Evolutionary conservation across 2,797 vertebrate species (phyloP).

Genomic region (Threskiornis aethiopicus): DNA sequence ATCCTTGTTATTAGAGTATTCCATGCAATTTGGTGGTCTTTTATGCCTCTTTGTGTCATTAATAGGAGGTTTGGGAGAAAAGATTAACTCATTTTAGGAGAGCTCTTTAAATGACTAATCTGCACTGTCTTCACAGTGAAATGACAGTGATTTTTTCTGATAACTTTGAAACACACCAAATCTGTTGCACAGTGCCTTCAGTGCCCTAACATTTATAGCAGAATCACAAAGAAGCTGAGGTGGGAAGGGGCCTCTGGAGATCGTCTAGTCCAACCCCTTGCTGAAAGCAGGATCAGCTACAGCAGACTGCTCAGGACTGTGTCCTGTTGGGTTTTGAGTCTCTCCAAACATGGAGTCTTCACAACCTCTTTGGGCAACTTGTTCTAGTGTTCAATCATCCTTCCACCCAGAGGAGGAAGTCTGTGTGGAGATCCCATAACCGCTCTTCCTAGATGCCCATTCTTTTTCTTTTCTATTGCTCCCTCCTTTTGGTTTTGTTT

Average conservation of each 20-base stretch:
- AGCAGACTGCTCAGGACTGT: not conserved
- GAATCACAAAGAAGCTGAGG: not conserved
- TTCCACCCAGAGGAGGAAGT: not conserved
- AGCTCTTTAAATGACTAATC: not conserved
- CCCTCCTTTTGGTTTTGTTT: not conserved
- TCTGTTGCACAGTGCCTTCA: not conserved
- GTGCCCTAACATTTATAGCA: not conserved
- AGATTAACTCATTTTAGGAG: not conserved
- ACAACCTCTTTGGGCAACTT: not conserved
- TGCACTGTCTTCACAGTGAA: not conserved
- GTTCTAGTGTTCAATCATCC: not conserved
- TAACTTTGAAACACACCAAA: not conserved
- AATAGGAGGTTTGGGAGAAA: not conserved
- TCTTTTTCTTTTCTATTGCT: not conserved
- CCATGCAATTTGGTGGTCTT: not conserved
- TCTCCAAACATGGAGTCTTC: not conserved
- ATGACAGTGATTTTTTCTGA: not conserved
- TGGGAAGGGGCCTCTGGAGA: not conserved
- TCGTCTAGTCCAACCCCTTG: rapidly evolving
- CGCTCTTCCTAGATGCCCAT: not conserved
- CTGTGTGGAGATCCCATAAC: not conserved
- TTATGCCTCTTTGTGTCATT: not conserved
- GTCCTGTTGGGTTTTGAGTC: not conserved
- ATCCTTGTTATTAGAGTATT: not conserved
- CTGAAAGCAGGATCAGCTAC: not conserved